Base-by-base conservation (phyloP, 2,888 invertebrate genomes). In the Tetragonisca angustula region DNA sequence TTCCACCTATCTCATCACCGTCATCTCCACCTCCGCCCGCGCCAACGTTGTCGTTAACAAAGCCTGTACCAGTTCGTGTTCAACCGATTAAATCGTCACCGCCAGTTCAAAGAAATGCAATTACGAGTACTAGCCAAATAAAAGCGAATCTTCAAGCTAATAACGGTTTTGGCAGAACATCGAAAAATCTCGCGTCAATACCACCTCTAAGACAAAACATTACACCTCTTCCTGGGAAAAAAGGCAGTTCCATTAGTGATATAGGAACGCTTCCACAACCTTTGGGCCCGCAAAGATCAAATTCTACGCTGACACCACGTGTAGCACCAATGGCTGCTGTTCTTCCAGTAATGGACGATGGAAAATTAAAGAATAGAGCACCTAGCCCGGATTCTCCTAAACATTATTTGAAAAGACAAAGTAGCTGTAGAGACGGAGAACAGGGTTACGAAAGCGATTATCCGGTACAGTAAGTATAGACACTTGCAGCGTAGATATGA, bases 241-340 rank as follows among this genome's bases (percentile, higher is more conserved):
- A 93, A 75, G 74, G 81, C 27, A 79, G 84, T 19, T 70, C 87
- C 9, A 86, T 84, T 21, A 86, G 83, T 32, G 92, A 90, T 75
- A 24, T 87, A 49, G 83, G 87, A 54, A 77, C 86, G 11, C 68
- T 89, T 2, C 76, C 89, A 6, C 92, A 91, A 72, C 94, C 94
- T 2, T 86, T 94, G 52, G 94, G 94, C 11, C 94, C 94, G 2
- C 94, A 94, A 76, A 89, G 94, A 32, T 94, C 94, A 6, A 94
- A 94, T 72, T 94, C 94, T 0, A 94, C 94, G 0, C 74, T 94
- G 24, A 94, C 93, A 9, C 93, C 94, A 17, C 89, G 94, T 50
- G 93, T 94, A 6, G 94, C 94, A 19, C 93, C 94, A 17, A 94
- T 94, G 94, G 93, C 94, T 21, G 94, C 94, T 6, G 93, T 94